phyloP scores from a whole-genome alignment of 2,888 invertebrate species.

The Ectropis crepuscularia region DNA sequence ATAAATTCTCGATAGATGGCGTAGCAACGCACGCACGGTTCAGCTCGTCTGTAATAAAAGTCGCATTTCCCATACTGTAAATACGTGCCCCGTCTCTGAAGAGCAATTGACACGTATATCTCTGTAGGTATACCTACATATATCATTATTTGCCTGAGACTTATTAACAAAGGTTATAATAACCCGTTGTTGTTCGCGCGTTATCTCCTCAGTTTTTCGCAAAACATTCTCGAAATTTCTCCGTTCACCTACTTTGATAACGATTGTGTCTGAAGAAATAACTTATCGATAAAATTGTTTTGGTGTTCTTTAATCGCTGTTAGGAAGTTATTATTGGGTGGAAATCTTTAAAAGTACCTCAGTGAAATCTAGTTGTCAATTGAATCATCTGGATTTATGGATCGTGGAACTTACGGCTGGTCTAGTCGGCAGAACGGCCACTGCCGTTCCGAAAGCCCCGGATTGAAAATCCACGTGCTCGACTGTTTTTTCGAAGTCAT shows the following conservation, averaged over 20 bases:
- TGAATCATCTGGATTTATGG: too few species aligned
- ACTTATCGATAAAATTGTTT: neutral
- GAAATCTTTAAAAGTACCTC: neutral
- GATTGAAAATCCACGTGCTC: too few species aligned
- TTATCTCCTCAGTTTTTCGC: constrained; percentile 15
- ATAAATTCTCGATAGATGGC: too few species aligned
- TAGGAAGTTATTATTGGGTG: neutral
- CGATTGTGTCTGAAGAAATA: neutral
- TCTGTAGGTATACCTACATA: neutral
- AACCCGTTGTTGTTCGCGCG: constrained; percentile 3
- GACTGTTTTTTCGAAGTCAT: too few species aligned
- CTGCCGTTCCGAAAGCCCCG: too few species aligned
- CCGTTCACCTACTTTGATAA: constrained; percentile 18
- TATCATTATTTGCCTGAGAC: constrained; percentile 2
- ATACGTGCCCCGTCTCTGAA: neutral
- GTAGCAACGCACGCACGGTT: too few species aligned
- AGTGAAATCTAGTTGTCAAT: too few species aligned
- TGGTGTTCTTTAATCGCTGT: neutral
- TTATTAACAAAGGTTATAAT: constrained; percentile 18
- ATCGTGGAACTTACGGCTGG: too few species aligned
- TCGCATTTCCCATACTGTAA: neutral
- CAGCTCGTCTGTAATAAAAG: neutral
- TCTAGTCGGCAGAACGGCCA: too few species aligned
- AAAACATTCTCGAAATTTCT: constrained; percentile 18
- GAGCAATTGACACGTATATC: constrained; percentile 3